Evolutionary conservation across 2,888 invertebrate genomes (phyloP).

Genomic region (Drosophila borborema): DNA sequence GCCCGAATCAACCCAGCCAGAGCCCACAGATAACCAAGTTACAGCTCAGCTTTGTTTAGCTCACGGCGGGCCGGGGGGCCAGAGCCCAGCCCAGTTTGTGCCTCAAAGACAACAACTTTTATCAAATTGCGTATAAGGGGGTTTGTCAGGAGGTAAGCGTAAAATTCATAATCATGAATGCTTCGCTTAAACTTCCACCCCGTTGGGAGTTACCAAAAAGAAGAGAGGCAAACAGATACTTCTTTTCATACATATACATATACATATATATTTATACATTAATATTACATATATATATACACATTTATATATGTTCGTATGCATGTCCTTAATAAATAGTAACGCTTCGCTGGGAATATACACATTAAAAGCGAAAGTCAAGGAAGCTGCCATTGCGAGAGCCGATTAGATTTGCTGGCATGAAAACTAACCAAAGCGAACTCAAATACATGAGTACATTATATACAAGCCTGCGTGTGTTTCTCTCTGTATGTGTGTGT

Average conservation of each 20-base stretch:
- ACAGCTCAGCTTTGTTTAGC: slow-evolving; percentile 30
- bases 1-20: slow-evolving; percentile 49
- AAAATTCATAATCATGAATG: slow-evolving; percentile 83
- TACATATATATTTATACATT: background rate
- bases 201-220: slow-evolving; percentile 37
- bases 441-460: slow-evolving; percentile 45
- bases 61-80: slow-evolving; percentile 13
- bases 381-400: slow-evolving; percentile 67
- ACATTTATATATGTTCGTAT: background rate
- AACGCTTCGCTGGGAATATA: slow-evolving; percentile 37
- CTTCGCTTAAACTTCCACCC: slow-evolving; percentile 76
- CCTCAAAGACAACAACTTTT: slow-evolving; percentile 70
- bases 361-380: slow-evolving; percentile 76
- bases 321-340: slow-evolving; percentile 44
- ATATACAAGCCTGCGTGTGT: slow-evolving; percentile 51
- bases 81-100: slow-evolving; percentile 65
- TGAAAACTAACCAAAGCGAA: slow-evolving; percentile 42
- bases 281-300: background rate
- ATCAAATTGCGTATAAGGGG: slow-evolving; percentile 77
- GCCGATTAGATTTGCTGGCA: slow-evolving; percentile 58
- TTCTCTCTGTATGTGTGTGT: background rate
- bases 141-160: slow-evolving; percentile 83
- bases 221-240: slow-evolving; percentile 12
- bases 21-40: slow-evolving; percentile 69
- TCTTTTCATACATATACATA: slow-evolving; percentile 8